Evolutionary conservation across 2,113 vertebrate species (phyloP), one percentile per base, ranked within the genome.

Genomic region (Etheostoma cragini): DNA sequence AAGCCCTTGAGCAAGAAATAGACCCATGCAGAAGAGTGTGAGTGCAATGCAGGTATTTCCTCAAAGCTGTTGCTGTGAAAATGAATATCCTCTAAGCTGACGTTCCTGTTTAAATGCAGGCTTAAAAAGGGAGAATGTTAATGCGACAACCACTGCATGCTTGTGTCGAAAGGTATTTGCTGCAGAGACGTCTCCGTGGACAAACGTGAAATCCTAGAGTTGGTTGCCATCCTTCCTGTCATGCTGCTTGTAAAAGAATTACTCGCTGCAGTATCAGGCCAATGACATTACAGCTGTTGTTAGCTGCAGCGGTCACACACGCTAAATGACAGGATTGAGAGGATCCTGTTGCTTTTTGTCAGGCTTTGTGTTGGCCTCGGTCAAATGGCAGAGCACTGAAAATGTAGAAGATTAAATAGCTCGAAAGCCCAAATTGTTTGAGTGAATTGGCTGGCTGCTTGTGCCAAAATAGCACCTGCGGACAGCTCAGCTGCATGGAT

Each of bases 211-310:
- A 92, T 92, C 92, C 57, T 26, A 21, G 64, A 49, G 78, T 70
- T 63, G 83, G 82, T 87, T 80, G 82, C 84, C 88, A 78, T 84
- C 89, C 68, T 73, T 80, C 35, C 80, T 71, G 88, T 93, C 91
- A 89, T 81, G 89, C 87, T 70, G 65, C 82, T 86, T 77, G 88
- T 91, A 85, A 89, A 78, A 82, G 69, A 90, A 92, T 92, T 88
- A 92, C 58, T 72, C 84, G 46, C 88, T 12, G 54, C 74, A 26
- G 76, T 56, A 64, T 84, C 67, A 24, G 57, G 75, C 47, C 76
- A 54, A 22, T 73, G 77, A 81, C 84, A 86, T 82, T 76, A 82
- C 77, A 85, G 75, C 76, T 87, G 86, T 75, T 53, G 76, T 76
- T 72, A 62, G 72, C 76, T 22, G 82, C 49, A 6, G 74, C 30